Conservation (phyloP, 2,113 vertebrate species). For the Lipophrys pholis region DNA sequence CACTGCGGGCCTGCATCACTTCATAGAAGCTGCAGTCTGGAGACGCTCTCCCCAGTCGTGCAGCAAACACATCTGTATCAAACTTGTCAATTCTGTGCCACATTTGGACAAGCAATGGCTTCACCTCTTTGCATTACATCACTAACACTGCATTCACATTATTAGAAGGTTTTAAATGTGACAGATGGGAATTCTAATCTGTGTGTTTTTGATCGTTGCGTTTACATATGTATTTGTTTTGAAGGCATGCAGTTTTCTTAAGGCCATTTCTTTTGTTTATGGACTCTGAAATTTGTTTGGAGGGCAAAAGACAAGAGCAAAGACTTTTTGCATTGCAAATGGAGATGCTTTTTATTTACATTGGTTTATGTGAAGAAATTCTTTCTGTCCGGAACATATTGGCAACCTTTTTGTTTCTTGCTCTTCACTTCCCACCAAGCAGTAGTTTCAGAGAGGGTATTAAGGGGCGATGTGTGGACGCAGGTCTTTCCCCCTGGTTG, state of each 20-base stretch:
- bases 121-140: not conserved
- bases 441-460: constrained; percentile 8
- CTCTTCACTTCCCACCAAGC: not conserved
- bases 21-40: no score
- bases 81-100: not conserved
- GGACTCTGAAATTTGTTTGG: constrained; percentile 67
- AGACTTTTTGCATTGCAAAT: constrained; percentile 81
- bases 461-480: not conserved
- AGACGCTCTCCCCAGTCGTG: no score
- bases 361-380: constrained; percentile 54
- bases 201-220: constrained; percentile 31
- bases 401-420: constrained; percentile 5
- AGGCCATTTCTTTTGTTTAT: constrained; percentile 63
- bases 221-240: constrained; percentile 81
- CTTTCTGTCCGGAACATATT: constrained; percentile 13
- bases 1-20: no score
- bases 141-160: not conserved
- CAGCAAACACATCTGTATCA: no score
- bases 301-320: constrained; percentile 42
- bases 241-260: constrained; percentile 70
- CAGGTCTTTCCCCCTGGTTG: constrained; percentile 1
- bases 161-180: not conserved
- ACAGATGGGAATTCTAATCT: constrained; percentile 5
- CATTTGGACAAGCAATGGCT: not conserved
- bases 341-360: constrained; percentile 48